Evolutionary conservation across 2,888 invertebrate genomes (phyloP).

Genomic region (Apotomis turbidana): DNA sequence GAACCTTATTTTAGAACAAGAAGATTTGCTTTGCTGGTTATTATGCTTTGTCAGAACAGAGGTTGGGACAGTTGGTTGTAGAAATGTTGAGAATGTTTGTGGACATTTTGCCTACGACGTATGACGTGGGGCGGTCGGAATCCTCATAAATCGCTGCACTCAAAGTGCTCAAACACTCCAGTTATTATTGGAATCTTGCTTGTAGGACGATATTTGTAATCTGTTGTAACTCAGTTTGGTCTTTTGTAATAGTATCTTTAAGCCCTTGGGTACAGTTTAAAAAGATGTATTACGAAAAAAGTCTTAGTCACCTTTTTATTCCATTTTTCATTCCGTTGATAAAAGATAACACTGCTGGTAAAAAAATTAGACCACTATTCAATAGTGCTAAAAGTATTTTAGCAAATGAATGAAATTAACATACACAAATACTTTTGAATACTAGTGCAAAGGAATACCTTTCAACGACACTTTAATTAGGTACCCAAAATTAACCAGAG

Average conservation of each 20-base stretch:
- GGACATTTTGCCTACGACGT: conserved; percentile 48
- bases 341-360: no score
- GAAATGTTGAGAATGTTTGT: conserved; percentile 40
- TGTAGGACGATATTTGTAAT: conserved; percentile 54
- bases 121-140: conserved; percentile 46
- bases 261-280: no score
- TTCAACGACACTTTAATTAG: not conserved
- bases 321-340: no score
- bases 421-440: no score
- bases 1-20: not conserved
- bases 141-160: conserved; percentile 53
- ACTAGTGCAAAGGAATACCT: not conserved
- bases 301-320: no score
- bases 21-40: not conserved
- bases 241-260: no score
- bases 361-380: no score
- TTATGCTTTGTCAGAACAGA: not conserved
- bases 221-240: conserved; percentile 44
- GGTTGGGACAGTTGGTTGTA: conserved; percentile 2
- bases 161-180: conserved; percentile 48
- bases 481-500: not conserved
- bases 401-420: not conserved
- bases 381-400: not conserved
- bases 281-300: no score
- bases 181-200: conserved; percentile 67